A percentile compares a stretch with the other conserved stretches of the same genome.
Conservation (phyloP, 2,113 vertebrate genomes). For the Xyrauchen texanus region DNA sequence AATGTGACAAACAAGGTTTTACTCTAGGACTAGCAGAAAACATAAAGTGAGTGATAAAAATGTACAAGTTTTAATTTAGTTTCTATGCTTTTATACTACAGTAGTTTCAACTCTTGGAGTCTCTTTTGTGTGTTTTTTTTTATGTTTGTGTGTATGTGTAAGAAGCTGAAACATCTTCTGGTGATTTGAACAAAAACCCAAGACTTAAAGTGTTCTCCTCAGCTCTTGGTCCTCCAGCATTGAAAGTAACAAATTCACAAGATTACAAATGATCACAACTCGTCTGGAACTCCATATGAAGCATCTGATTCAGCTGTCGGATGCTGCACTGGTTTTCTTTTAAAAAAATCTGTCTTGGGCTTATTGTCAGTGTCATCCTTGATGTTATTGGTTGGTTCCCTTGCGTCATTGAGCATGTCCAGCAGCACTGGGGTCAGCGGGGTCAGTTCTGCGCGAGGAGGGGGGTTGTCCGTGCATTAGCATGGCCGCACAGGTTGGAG, state of each 20-base stretch:
- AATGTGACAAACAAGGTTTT: constrained; percentile 88
- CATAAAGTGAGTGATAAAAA: constrained; percentile 96
- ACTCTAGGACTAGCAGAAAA: constrained; percentile 99
- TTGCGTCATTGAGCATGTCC: constrained; percentile 79
- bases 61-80: constrained; percentile 99
- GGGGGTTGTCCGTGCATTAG: constrained; percentile 90
- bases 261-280: constrained; percentile 96
- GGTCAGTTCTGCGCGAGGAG: constrained; percentile 73
- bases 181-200: constrained; percentile 89
- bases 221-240: constrained; percentile 94
- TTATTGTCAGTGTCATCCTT: constrained; percentile 57
- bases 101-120: constrained; percentile 99
- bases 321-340: constrained; percentile 60
- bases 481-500: constrained; percentile 83
- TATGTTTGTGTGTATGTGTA: constrained; percentile 48
- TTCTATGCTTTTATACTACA: constrained; percentile 99
- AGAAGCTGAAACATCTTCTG: constrained; percentile 80
- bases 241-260: constrained; percentile 92
- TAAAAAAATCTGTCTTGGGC: constrained; percentile 80
- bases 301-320: constrained; percentile 82
- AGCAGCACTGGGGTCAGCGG: too few species aligned
- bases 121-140: constrained; percentile 74
- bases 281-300: constrained; percentile 75
- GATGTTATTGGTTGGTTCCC: constrained; percentile 85
- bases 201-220: constrained; percentile 91